Evolutionary conservation across 1,140 invertebrate genomes (phyloP).

Genomic region (Hyles euphorbiae): DNA sequence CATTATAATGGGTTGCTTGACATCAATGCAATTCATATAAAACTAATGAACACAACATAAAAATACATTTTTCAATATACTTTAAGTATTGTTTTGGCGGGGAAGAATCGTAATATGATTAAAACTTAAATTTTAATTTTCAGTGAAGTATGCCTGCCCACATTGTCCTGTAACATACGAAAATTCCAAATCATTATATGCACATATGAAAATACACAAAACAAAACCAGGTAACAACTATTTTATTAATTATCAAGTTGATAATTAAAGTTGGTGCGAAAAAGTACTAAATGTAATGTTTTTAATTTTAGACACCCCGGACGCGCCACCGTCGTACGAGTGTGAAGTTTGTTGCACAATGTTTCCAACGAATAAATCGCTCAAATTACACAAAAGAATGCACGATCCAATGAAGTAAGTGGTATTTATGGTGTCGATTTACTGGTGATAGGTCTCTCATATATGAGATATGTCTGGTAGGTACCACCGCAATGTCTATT

Average conservation of each 20-base stretch:
- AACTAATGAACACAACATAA: too few species aligned
- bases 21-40: too few species aligned
- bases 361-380: slow-evolving; percentile 80
- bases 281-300: too few species aligned
- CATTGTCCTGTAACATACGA: slow-evolving; percentile 67
- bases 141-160: slow-evolving; percentile 66
- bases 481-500: too few species aligned
- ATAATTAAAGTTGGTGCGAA: too few species aligned
- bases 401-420: slow-evolving; percentile 80
- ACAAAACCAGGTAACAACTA: slow-evolving; percentile 33
- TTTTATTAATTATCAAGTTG: too few species aligned
- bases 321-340: slow-evolving; percentile 24
- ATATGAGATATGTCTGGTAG: too few species aligned
- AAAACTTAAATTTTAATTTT: slow-evolving; percentile 30
- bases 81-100: too few species aligned
- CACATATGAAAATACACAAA: slow-evolving; percentile 75
- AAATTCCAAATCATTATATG: slow-evolving; percentile 67
- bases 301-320: slow-evolving; percentile 10
- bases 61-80: too few species aligned
- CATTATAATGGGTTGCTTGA: too few species aligned
- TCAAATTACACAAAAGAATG: slow-evolving; percentile 83
- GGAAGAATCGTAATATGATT: neutral
- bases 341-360: slow-evolving; percentile 80
- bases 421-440: neutral
- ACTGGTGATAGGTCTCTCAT: neutral